Percentiles rank a stretch among this genome's conserved stretches.
Evolutionary conservation across 2,888 invertebrate species (phyloP).

Genomic region (Philopedon plagiatum): DNA sequence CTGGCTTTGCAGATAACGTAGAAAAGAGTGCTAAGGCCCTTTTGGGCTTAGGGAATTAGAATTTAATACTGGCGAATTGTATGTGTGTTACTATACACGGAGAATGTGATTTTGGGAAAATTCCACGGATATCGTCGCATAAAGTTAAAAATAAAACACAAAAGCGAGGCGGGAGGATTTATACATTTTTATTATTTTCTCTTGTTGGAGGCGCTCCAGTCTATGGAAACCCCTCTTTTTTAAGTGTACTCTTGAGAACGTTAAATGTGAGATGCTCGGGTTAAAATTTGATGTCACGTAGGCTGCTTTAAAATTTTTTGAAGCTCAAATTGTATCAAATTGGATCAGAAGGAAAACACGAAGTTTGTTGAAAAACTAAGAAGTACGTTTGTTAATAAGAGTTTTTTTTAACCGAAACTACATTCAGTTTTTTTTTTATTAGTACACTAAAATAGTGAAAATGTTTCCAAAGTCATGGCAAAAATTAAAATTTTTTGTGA

Average conservation of each 20-base stretch:
- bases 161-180: not conserved
- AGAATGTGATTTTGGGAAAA: slow-evolving; percentile 14
- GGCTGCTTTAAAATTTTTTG: not conserved
- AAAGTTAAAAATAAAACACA: slow-evolving; percentile 17
- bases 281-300: not conserved
- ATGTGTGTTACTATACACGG: slow-evolving; percentile 7
- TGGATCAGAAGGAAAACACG: too few species aligned
- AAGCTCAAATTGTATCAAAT: too few species aligned
- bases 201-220: not conserved
- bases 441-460: too few species aligned
- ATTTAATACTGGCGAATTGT: slow-evolving; percentile 39
- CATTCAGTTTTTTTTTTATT: too few species aligned
- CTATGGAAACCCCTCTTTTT: not conserved
- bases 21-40: slow-evolving; percentile 33
- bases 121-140: slow-evolving; percentile 9
- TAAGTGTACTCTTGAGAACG: not conserved
- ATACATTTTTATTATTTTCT: slow-evolving; percentile 1
- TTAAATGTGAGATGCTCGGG: not conserved
- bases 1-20: slow-evolving; percentile 41
- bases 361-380: too few species aligned
- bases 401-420: too few species aligned
- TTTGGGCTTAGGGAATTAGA: slow-evolving; percentile 39
- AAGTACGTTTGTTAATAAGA: too few species aligned
- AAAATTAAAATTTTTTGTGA: too few species aligned
- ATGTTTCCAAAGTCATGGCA: too few species aligned